These are phyloP conservation scores for Scatophagus argus DNA, from an alignment of 2,113 vertebrate genomes.

Conservation along the genomic window DNA sequence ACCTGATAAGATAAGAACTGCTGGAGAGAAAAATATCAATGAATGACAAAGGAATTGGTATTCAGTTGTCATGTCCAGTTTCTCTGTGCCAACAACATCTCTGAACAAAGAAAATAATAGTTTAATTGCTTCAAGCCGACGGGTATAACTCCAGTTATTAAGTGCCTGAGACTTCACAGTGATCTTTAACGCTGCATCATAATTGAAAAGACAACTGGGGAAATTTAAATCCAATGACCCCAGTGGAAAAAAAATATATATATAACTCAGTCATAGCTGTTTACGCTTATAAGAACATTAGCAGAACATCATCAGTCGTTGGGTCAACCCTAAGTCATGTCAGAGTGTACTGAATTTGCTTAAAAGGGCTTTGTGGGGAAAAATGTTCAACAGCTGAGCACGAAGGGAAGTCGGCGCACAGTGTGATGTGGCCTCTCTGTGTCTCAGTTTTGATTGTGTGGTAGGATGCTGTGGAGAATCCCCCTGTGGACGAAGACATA, in stretches of 20 bases:
- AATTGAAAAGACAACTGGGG: constrained; percentile 4
- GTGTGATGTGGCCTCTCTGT: too few species aligned
- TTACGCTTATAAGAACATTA: neutral
- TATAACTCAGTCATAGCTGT: neutral
- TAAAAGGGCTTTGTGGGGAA: neutral
- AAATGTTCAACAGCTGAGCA: constrained; percentile 9
- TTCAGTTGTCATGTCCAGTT: constrained; percentile 34
- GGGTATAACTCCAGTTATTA: constrained; percentile 2
- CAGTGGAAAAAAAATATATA: neutral
- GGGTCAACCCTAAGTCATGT: neutral
- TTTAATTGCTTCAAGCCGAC: constrained; percentile 24
- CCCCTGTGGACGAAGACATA: neutral
- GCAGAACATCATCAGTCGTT: neutral
- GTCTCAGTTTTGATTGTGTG: neutral
- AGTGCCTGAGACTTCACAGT: neutral
- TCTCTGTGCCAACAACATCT: neutral
- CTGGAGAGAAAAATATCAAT: constrained; percentile 11
- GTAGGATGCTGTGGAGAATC: neutral
- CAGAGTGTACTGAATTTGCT: neutral
- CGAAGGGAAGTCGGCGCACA: too few species aligned
- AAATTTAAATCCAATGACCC: constrained; percentile 16
- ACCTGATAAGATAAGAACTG: neutral
- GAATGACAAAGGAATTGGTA: constrained; percentile 6
- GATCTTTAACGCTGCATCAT: constrained; percentile 2
- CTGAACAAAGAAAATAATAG: constrained; percentile 18